Percentiles rank a stretch among this genome's conserved stretches.
Conservation (phyloP, 2,797 vertebrate genomes). For the Percopsis omiscomaycus region DNA sequence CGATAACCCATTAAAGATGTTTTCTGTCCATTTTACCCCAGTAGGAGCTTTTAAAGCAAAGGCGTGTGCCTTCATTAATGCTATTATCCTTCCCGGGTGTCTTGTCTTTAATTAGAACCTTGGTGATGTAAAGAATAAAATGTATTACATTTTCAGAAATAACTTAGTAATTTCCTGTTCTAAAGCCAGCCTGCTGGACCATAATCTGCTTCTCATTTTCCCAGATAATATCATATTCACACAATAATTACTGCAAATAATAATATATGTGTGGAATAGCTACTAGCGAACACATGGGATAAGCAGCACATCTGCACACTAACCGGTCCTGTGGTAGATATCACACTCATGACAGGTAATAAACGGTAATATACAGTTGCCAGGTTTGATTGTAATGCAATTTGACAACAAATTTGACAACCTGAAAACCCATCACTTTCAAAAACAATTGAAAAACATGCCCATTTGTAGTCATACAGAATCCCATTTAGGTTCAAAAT, state of each 20-base stretch:
- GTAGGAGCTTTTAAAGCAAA: slow-evolving; percentile 54
- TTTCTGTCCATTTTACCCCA: slow-evolving; percentile 52
- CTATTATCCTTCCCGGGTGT: slow-evolving; percentile 55
- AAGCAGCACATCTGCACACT: no score
- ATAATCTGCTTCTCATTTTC: slow-evolving; percentile 44
- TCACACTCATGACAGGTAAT: no score
- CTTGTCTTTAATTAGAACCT: slow-evolving; percentile 55
- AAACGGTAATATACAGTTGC: no score
- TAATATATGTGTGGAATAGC: no score
- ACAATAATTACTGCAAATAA: no score
- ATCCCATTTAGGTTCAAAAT: not conserved
- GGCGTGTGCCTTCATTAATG: slow-evolving; percentile 58
- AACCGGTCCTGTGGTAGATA: no score
- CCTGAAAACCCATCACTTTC: not conserved
- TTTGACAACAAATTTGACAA: no score
- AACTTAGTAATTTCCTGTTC: slow-evolving; percentile 51
- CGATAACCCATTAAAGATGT: slow-evolving; percentile 50
- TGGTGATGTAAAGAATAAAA: slow-evolving; percentile 61
- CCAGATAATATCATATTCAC: slow-evolving; percentile 24
- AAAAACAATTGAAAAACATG: not conserved
- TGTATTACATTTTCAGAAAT: slow-evolving; percentile 48
- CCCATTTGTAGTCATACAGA: no score
- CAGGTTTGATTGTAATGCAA: no score
- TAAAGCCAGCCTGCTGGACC: slow-evolving; percentile 40
- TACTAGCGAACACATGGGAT: no score